Evolutionary conservation across 2,113 vertebrate genomes (phyloP), one percentile per base, ranked within the genome.

Genomic region (Corythaixoides concolor): DNA sequence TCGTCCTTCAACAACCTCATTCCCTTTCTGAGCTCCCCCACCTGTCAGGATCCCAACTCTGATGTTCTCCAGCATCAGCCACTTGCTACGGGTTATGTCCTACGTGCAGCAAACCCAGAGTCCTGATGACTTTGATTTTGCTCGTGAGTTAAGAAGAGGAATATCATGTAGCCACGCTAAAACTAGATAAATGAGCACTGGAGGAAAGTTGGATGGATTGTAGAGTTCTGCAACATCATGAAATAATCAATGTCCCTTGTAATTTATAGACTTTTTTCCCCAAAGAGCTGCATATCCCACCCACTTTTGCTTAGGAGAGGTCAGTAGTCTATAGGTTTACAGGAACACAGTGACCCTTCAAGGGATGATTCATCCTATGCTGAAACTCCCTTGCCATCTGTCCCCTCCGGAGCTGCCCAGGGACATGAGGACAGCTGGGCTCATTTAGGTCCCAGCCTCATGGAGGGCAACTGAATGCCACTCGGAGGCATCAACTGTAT

Each of bases 1-100:
- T 59, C 1, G 0, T 50, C 50, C 62, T 59, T 43, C 27, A 50
- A 22, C 0, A 15, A 50, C 63, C 19, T 12, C 2, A 11, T 76
- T 81, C 52, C 52, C 41, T 67, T 47, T 62, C 19, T 37, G 35
- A 80, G 55, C 59, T 67, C 35, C 39, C 8, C 30, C 4, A 3
- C 60, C 50, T 12, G 1, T 58, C 49, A 33, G 19, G 35, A 52
- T 82, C 49, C 45, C 56, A 80, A 15, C 14, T 41, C 28, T 58
- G 28, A 45, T 1, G 1, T 69, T 28, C 50, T 63, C 23, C 49
- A 41, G 67, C 37, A 24, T 39, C 5, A 1, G 35, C 43, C 15
- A 8, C 35, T 63, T 49, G 24, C 55, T 58, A 15, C 4, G 1
- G 62, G 19, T 60, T 67, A 23, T n/a, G 24, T 59, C 45, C 50